Evolutionary conservation across 1,140 invertebrate genomes (phyloP).

Genomic region (Penaeus indicus): DNA sequence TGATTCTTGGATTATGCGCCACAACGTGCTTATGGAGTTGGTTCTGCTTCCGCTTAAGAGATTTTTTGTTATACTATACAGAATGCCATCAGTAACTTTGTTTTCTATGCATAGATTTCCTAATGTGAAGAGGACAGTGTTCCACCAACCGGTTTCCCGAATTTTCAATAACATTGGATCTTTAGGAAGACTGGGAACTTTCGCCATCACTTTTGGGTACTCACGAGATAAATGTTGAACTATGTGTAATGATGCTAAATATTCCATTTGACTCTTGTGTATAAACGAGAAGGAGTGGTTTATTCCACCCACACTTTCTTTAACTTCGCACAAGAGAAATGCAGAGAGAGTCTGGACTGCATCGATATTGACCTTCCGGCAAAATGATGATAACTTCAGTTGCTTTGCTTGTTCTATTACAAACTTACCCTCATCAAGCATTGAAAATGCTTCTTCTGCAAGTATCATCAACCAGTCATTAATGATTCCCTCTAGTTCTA

Average conservation of each 20-base stretch:
- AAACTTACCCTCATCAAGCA: conserved; percentile 35
- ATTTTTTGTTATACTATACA: background rate
- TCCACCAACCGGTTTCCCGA: no score
- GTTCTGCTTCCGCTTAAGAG: background rate
- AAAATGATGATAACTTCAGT: background rate
- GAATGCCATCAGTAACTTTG: background rate
- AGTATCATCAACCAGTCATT: conserved; percentile 31
- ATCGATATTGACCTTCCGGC: conserved; percentile 2
- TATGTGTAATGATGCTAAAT: conserved; percentile 28
- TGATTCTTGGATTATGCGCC: conserved; percentile 46
- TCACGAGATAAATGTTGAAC: background rate
- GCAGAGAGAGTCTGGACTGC: conserved; percentile 43
- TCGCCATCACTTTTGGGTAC: background rate
- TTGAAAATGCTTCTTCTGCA: conserved; percentile 26
- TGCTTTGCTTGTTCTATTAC: conserved; percentile 5
- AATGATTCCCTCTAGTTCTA: conserved; percentile 33
- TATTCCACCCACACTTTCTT: conserved; percentile 1
- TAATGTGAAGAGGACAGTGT: no score
- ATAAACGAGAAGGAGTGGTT: conserved; percentile 40
- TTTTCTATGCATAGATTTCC: no score
- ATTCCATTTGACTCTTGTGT: conserved; percentile 59
- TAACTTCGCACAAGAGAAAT: conserved; percentile 50
- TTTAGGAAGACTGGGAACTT: background rate
- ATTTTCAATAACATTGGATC: background rate
- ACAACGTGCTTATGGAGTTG: background rate